Conservation (phyloP, 2,797 vertebrate genomes). For the Podarcis siculus region DNA sequence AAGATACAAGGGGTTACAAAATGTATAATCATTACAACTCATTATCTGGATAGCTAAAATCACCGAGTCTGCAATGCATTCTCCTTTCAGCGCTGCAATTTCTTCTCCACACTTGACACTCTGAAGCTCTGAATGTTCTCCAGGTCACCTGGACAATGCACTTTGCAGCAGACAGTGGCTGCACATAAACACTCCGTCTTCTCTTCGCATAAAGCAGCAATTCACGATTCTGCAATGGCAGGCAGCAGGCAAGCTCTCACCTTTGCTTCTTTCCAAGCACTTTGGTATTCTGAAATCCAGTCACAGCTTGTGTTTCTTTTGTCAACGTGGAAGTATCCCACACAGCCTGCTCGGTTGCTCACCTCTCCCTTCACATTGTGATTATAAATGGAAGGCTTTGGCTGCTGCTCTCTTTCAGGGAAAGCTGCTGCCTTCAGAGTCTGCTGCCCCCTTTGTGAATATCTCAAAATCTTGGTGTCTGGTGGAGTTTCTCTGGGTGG, state of each 20-base stretch:
- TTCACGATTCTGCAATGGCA: conserved; percentile 85
- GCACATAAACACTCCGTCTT: conserved; percentile 50
- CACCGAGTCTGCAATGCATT: not conserved
- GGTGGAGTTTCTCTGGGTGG: conserved; percentile 56
- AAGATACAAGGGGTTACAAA: conserved; percentile 19
- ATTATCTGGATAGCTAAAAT: not conserved
- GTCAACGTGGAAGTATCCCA: conserved; percentile 45
- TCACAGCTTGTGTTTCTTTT: conserved; percentile 81
- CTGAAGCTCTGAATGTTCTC: not conserved
- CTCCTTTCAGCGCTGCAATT: not conserved
- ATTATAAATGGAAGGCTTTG: conserved; percentile 21
- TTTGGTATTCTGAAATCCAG: conserved; percentile 87
- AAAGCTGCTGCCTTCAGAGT: not conserved
- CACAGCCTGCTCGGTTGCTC: conserved; percentile 38
- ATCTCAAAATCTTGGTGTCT: not conserved
- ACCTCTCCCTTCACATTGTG: not conserved
- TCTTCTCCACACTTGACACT: not conserved
- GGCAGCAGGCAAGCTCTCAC: conserved; percentile 85
- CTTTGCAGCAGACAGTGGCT: conserved; percentile 22
- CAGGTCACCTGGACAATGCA: not conserved
- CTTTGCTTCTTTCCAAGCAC: conserved; percentile 85
- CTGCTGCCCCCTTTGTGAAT: conserved; percentile 21
- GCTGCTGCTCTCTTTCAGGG: conserved; percentile 20
- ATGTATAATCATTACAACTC: not conserved
- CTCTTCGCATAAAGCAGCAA: conserved; percentile 31